Evolutionary conservation across 2,888 invertebrate genomes (phyloP), one percentile per base, ranked within the genome.

Genomic region (Melieria omissa): DNA sequence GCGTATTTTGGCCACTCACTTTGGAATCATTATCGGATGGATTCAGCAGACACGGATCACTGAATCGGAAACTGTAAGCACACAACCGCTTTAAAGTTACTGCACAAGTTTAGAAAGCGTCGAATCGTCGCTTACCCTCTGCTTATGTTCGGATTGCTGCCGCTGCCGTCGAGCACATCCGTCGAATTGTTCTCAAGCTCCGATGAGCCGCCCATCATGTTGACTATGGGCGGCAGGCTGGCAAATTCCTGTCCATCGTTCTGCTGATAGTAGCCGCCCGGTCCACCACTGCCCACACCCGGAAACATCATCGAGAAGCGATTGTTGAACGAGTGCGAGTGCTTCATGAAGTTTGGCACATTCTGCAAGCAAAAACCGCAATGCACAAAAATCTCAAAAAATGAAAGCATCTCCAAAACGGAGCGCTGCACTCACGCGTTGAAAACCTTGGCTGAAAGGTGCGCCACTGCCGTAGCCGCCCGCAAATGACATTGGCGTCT

Each of bases 161-260:
- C 84, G 61, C 84, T 86, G 69, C 85, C 86, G 72, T 86, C 83
- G 29, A 85, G 74, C 42, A 86, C 85, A 78, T 85, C 85, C 57
- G 86, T 84, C 58, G 85, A 86, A 71, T 86, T 84, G 52, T 81
- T 83, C 62, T 85, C 86, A 57, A 82, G 80, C 65, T 86, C 85
- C 2, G 85, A 84, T 12, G 80, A 76, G 47, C 72, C 73, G 14
- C 82, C 83, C 76, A 85, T 75, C 72, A 86, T 81, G 74, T 91
- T 90, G 62, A 92, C 91, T 71, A 90, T 91, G 0, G 93, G 92
- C 44, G 94, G 94, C 74, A 94, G 84, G 83, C 94, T 94, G 62
- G 93, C 89, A 79, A 88, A 90, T 77, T 90, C 91, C 76, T 85
- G 84, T n/a, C 81, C 80, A 42, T 81, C 82, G 74, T 85, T 85